phyloP scores from a whole-genome alignment of 2,888 invertebrate genomes.

The Drosophila anomelani region DNA sequence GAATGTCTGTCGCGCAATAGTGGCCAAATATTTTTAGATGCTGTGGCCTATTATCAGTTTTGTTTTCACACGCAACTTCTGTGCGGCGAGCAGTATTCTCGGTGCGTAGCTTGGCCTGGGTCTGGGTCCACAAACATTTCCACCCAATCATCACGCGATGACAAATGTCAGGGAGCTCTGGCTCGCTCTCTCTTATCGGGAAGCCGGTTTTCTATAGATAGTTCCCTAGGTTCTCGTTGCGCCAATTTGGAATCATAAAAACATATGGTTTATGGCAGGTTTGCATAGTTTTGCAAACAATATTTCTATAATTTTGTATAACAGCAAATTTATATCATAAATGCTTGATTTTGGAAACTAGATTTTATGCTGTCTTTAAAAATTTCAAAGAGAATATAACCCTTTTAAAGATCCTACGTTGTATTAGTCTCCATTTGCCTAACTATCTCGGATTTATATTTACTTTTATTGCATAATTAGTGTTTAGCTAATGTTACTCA shows the following conservation, averaged over 20 bases:
- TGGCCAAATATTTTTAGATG: slow-evolving; percentile 70
- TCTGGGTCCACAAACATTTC: slow-evolving; percentile 8
- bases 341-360: background rate
- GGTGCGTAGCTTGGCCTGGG: slow-evolving; percentile 20
- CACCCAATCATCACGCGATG: slow-evolving; percentile 11
- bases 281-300: background rate
- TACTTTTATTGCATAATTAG: background rate
- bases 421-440: background rate
- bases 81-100: background rate
- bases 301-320: background rate
- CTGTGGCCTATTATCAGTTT: slow-evolving; percentile 65
- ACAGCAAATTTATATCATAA: background rate
- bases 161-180: slow-evolving; percentile 19
- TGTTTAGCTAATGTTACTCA: slow-evolving; percentile 7
- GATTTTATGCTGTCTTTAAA: background rate
- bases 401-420: no score
- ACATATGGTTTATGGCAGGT: slow-evolving; percentile 11
- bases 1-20: slow-evolving; percentile 34
- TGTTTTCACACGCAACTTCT: slow-evolving; percentile 73
- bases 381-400: background rate
- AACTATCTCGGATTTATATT: background rate
- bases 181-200: slow-evolving; percentile 27
- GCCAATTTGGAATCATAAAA: slow-evolving; percentile 4
- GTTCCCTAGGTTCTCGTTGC: background rate
- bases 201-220: slow-evolving; percentile 18